Evolutionary conservation across 2,797 vertebrate species (phyloP), one percentile per base, ranked within the genome.

Genomic region (Brachymystax lenok): DNA sequence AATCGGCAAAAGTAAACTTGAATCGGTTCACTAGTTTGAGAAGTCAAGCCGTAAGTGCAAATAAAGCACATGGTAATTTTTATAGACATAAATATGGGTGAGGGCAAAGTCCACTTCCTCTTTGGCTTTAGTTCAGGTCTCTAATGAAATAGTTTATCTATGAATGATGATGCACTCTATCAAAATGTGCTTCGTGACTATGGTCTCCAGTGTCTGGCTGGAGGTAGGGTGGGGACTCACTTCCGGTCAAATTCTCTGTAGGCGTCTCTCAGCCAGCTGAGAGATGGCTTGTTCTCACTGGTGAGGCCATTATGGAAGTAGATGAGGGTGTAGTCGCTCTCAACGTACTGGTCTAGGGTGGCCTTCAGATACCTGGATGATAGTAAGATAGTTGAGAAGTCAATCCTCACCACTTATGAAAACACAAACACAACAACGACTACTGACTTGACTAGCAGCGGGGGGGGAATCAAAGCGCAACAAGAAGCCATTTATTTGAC

Each of bases 181-280:
- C 30, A 68, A 35, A 33, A 50, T 46, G 17, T 6, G 33, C 59
- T 33, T 16, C 16, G 68, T 3, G 35, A 40, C 33, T n/a, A 17
- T 14, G 68, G 6, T 69, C 67, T 1, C 27, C 66, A 46, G 5
- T 73, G 30, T 74, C 59, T 33, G 10, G 64, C 13, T 21, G 19
- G 10, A 27, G 28, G 73, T 68, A 3, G 2, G 0, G 17, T 28
- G 28, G 14, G 14, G 51, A 92, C 97, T 92, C 89, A 99, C 98
- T 99, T 99, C 83, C 98, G 95, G 90, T 99, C 98, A 78, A 99
- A 98, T 87, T 99, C 98, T 68, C 96, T 92, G 94, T 99, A 99
- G 19, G 97, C 97, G 6, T 99, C 97, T 40, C 96, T 92, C 7
- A 99, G 88, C 98, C 98, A 99, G 88, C 96, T 87, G 83, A 99